Evolutionary conservation across 2,888 invertebrate species (phyloP).

Genomic region (Trichopria drosophilae): DNA sequence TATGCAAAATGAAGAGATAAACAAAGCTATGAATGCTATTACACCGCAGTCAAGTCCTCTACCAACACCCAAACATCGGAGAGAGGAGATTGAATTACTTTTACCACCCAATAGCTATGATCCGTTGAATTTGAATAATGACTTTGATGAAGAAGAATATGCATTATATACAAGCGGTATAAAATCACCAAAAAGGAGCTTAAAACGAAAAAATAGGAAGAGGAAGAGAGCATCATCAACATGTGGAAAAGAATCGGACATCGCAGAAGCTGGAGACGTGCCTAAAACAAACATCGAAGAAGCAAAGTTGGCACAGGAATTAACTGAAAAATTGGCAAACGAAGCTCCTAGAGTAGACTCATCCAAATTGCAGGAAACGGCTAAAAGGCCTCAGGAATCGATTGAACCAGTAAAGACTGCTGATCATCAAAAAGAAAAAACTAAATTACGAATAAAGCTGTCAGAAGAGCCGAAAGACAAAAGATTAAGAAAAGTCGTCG

Average conservation of each 20-base stretch:
- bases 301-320: constrained; percentile 13
- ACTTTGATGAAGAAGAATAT: constrained; percentile 79
- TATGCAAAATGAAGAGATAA: constrained; percentile 78
- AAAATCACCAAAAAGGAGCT: constrained; percentile 63
- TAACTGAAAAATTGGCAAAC: constrained; percentile 3
- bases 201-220: constrained; percentile 68
- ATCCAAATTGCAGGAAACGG: constrained; percentile 13
- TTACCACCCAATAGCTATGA: constrained; percentile 92
- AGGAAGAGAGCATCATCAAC: constrained; percentile 64
- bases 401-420: constrained; percentile 27
- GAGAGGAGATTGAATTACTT: constrained; percentile 83
- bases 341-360: constrained; percentile 22
- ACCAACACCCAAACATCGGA: constrained; percentile 78
- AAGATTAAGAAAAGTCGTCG: constrained; percentile 64
- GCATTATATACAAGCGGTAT: constrained; percentile 75
- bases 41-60: constrained; percentile 92
- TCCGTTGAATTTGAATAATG: constrained; percentile 76
- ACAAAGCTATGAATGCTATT: constrained; percentile 81
- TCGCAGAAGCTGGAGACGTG: constrained; percentile 22
- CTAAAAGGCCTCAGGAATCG: constrained; percentile 36
- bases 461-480: constrained; percentile 54
- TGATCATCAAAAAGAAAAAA: constrained; percentile 35
- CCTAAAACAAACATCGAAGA: constrained; percentile 15
- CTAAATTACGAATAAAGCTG: constrained; percentile 48
- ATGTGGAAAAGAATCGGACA: constrained; percentile 38